phyloP scores from a whole-genome alignment of 2,888 invertebrate genomes.

The Steromphala cineraria region DNA sequence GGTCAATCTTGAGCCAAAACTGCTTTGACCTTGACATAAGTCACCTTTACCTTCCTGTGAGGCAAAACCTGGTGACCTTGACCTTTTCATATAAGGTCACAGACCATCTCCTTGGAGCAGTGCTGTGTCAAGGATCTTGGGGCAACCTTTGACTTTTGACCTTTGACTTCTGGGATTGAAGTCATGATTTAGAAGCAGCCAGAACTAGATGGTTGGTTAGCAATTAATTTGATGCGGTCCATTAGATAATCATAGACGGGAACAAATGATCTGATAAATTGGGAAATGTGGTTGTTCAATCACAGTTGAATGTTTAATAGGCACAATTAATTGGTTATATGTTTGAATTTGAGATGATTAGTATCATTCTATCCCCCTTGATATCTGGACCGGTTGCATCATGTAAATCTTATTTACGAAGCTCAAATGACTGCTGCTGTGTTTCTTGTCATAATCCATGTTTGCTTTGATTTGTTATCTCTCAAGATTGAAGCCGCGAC shows the following conservation, averaged over 20 bases:
- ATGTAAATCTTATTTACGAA: not conserved
- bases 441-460: not conserved
- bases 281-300: no score
- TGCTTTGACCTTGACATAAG: no score
- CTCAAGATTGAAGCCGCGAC: slow-evolving; percentile 53
- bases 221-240: no score
- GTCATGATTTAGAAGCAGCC: not conserved
- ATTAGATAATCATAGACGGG: no score
- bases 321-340: no score
- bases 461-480: slow-evolving; percentile 48
- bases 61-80: not conserved
- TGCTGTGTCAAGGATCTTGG: not conserved
- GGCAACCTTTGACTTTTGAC: not conserved
- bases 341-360: no score
- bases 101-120: not conserved
- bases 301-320: no score
- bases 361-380: not conserved
- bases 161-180: not conserved
- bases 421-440: not conserved
- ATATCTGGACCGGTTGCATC: not conserved
- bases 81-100: not conserved
- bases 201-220: not conserved
- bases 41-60: no score
- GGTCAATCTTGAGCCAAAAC: no score
- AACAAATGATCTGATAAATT: no score